Conservation (phyloP, 23 tunicate genomes). For the Trididemnum miniatum region DNA sequence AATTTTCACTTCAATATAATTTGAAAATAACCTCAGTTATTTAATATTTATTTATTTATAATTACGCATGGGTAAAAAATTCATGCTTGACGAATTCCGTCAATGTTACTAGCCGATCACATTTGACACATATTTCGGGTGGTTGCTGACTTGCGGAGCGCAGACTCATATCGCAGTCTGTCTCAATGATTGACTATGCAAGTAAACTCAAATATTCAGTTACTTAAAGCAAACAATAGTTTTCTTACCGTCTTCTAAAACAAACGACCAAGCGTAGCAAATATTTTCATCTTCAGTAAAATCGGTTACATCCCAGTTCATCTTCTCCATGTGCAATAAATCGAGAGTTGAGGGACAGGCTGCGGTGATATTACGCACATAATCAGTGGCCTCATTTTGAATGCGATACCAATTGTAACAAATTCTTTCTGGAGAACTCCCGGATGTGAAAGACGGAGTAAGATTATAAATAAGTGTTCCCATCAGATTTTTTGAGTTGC, state of each 20-base stretch:
- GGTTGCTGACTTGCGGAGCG: too few species aligned
- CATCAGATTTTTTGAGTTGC: too few species aligned
- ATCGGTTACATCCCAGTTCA: neutral
- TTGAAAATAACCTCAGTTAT: too few species aligned
- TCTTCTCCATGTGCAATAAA: neutral
- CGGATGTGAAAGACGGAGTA: conserved; percentile 4
- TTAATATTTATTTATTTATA: too few species aligned
- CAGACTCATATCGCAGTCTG: too few species aligned
- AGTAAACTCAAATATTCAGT: too few species aligned
- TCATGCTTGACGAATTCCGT: too few species aligned
- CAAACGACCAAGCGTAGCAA: conserved; percentile 55
- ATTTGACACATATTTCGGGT: too few species aligned
- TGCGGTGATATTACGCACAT: neutral
- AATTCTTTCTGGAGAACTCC: neutral
- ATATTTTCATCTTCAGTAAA: neutral
- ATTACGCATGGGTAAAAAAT: too few species aligned
- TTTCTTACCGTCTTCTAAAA: conserved; percentile 29
- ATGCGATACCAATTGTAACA: conserved; percentile 55
- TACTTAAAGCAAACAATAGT: neutral
- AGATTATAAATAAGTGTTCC: conserved; percentile 45
- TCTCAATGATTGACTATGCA: too few species aligned
- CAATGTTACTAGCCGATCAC: too few species aligned
- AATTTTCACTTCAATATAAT: too few species aligned
- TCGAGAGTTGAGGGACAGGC: conserved; percentile 33
- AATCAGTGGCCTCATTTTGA: neutral